These are phyloP conservation scores for Protophormia terraenovae DNA, from an alignment of 2,888 invertebrate species.

Conservation along the genomic window DNA sequence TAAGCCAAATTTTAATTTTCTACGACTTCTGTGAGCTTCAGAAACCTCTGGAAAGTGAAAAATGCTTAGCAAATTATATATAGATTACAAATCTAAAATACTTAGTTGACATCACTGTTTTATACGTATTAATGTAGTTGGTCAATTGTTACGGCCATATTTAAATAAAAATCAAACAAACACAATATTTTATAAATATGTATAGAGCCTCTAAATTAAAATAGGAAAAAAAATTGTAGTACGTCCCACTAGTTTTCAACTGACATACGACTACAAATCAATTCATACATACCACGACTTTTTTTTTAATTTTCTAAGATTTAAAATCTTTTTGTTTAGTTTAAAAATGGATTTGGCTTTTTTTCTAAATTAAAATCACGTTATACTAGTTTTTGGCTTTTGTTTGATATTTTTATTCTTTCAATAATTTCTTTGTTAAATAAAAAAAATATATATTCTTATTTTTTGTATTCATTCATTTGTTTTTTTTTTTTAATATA, in stretches of 20 bases:
- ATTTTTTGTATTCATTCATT: neutral
- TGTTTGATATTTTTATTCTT: neutral
- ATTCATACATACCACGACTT: neutral
- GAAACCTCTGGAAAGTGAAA: no score
- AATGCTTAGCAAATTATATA: no score
- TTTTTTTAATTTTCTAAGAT: neutral
- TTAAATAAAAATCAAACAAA: neutral
- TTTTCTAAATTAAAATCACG: conserved; percentile 44
- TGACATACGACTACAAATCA: neutral
- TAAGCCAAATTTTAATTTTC: no score
- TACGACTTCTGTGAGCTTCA: no score
- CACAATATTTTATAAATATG: neutral
- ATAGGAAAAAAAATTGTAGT: neutral
- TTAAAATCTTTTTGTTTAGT: neutral
- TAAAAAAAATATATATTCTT: neutral
- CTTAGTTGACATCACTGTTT: neutral
- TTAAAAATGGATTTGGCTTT: neutral
- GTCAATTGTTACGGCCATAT: conserved; percentile 20
- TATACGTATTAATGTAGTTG: neutral
- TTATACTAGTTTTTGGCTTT: conserved; percentile 37
- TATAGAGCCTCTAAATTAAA: neutral
- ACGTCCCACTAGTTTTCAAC: conserved; percentile 25
- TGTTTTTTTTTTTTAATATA: neutral
- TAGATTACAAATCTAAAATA: no score
- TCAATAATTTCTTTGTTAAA: conserved; percentile 7